Conservation (phyloP, 2,888 invertebrate genomes). For the Noctua fimbriata region DNA sequence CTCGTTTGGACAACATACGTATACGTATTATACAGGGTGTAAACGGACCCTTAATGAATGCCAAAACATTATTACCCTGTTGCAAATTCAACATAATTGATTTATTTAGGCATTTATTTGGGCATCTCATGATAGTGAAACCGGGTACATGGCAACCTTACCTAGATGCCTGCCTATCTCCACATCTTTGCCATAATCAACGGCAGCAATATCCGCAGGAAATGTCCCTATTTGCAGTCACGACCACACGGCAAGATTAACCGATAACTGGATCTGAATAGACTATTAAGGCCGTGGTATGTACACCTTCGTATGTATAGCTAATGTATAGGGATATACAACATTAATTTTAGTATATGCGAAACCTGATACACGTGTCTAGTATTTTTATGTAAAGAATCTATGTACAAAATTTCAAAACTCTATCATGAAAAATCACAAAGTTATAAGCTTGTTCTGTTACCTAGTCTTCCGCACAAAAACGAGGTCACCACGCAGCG, state of each 20-base stretch:
- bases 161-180: conserved; percentile 1
- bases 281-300: conserved; percentile 29
- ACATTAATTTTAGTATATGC: too few relatives aligned
- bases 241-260: conserved; percentile 49
- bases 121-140: background rate
- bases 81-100: background rate
- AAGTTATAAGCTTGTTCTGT: too few relatives aligned
- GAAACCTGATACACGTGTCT: too few relatives aligned
- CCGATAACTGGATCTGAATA: conserved; percentile 46
- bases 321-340: background rate
- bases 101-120: background rate
- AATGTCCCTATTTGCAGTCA: conserved; percentile 49
- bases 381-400: too few relatives aligned
- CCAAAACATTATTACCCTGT: too few relatives aligned
- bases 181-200: conserved; percentile 40
- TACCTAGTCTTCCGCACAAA: too few relatives aligned
- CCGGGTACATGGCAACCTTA: background rate
- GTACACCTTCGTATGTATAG: background rate
- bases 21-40: background rate
- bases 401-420: too few relatives aligned
- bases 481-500: too few relatives aligned
- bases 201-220: conserved; percentile 47
- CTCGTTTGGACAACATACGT: background rate
- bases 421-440: too few relatives aligned
- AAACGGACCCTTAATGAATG: too few relatives aligned